phyloP scores from a whole-genome alignment of 2,113 vertebrate species.

The Caloenas nicobarica region DNA sequence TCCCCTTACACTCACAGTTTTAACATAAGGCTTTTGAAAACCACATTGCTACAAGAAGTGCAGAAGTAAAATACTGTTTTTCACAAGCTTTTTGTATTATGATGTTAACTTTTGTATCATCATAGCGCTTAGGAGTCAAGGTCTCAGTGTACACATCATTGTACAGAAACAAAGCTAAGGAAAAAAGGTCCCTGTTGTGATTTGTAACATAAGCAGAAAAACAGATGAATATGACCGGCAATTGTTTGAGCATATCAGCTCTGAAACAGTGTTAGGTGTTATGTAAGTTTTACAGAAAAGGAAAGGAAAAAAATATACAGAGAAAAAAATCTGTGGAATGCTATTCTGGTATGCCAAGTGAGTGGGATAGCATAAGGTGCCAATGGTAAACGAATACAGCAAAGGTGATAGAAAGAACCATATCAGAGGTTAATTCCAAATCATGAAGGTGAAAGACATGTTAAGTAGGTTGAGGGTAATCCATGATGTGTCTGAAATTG shows the following conservation, averaged over 20 bases:
- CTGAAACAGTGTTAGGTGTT: neutral
- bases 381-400: neutral
- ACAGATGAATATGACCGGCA: neutral
- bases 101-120: neutral
- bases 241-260: neutral
- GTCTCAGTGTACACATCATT: neutral
- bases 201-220: neutral
- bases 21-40: neutral
- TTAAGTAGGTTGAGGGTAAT: neutral
- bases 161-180: neutral
- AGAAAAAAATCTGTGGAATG: neutral
- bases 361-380: neutral
- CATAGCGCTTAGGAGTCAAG: neutral
- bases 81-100: neutral
- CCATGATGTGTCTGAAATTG: neutral
- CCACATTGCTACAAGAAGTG: neutral
- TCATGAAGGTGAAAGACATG: neutral
- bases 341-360: neutral
- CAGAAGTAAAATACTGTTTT: neutral
- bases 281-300: neutral
- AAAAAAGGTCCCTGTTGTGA: fast-evolving
- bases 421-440: neutral
- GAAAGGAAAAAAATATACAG: neutral
- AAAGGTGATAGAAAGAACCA: neutral
- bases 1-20: neutral